These are phyloP conservation scores for Drosophila pseudoananassae DNA, from an alignment of 1,140 invertebrate species.

Conservation along the genomic window DNA sequence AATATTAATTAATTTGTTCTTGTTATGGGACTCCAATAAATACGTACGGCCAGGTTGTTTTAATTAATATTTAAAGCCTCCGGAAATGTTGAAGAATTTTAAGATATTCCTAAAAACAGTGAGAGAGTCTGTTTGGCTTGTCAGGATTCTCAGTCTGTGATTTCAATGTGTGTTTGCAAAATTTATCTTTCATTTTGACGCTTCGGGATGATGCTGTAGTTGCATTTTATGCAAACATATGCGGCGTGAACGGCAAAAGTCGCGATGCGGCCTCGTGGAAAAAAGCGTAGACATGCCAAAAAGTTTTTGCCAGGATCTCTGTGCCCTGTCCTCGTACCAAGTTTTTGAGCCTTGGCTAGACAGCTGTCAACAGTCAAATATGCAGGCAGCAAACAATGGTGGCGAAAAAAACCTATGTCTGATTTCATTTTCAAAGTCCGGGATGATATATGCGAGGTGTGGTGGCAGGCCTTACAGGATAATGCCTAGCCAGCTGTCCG, in stretches of 20 bases:
- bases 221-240: constrained; percentile 78
- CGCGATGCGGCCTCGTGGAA: constrained; percentile 32
- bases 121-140: constrained; percentile 1
- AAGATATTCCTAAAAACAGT: not conserved
- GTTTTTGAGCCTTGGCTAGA: constrained; percentile 39
- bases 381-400: constrained; percentile 53
- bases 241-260: constrained; percentile 53
- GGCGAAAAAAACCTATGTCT: constrained; percentile 16
- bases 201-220: constrained; percentile 32
- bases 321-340: constrained; percentile 6
- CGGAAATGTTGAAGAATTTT: not conserved
- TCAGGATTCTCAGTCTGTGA: constrained; percentile 17
- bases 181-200: constrained; percentile 77
- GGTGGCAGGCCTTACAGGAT: constrained; percentile 13
- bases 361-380: constrained; percentile 76
- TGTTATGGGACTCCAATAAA: constrained; percentile 7
- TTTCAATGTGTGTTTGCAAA: constrained; percentile 56
- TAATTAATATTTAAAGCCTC: constrained; percentile 26
- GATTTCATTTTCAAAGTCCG: constrained; percentile 29
- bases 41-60: not conserved
- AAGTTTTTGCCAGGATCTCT: constrained; percentile 33
- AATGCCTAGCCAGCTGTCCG: constrained; percentile 8
- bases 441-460: constrained; percentile 36
- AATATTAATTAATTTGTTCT: constrained; percentile 41
- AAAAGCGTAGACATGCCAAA: constrained; percentile 40